Evolutionary conservation across 1,140 invertebrate species (phyloP).

Genomic region (Drosophila tristis): DNA sequence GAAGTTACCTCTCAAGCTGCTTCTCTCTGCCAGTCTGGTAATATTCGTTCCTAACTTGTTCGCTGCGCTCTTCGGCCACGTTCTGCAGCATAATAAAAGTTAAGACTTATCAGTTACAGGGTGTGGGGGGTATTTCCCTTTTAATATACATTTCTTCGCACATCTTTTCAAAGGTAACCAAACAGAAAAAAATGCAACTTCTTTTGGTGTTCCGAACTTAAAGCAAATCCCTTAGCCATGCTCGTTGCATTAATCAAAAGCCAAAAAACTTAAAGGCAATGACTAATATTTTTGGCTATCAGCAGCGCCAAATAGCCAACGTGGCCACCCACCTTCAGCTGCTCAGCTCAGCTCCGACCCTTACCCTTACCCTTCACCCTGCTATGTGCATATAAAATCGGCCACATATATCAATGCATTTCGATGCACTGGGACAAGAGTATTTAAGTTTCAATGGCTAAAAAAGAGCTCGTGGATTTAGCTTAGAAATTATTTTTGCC

Average conservation of each 20-base stretch:
- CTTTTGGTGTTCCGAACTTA: background rate
- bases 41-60: no score
- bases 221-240: slow-evolving; percentile 23
- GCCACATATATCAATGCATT: slow-evolving; percentile 30
- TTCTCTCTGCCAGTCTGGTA: no score
- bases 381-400: slow-evolving; percentile 39
- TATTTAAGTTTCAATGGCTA: no score
- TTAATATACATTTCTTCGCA: no score
- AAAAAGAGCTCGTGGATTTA: no score
- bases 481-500: background rate
- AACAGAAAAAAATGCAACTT: no score
- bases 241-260: slow-evolving; percentile 42
- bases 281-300: slow-evolving; percentile 73
- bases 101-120: no score
- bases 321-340: background rate
- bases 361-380: background rate
- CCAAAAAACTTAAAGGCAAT: slow-evolving; percentile 66
- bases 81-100: no score
- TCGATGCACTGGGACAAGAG: background rate
- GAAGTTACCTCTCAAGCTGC: background rate
- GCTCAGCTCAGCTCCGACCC: background rate
- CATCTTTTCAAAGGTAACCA: background rate
- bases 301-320: slow-evolving; percentile 66
- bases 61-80: no score
- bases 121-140: no score